Percentiles rank a stretch among this genome's conserved stretches.
phyloP scores from a whole-genome alignment of 2,113 vertebrate species.

The Chascanopsetta lugubris region DNA sequence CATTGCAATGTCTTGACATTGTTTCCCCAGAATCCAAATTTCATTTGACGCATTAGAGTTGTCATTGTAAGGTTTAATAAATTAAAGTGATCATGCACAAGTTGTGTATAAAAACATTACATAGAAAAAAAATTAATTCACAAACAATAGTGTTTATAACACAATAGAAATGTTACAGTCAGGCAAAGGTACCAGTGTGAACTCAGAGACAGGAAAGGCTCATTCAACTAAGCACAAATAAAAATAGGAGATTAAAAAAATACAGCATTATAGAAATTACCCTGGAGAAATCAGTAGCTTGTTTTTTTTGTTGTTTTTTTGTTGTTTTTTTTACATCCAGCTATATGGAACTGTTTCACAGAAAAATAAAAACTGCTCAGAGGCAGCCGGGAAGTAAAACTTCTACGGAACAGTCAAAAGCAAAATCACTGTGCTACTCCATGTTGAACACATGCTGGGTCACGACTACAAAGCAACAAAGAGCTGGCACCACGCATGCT shows the following conservation, averaged over 20 bases:
- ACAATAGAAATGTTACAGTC: slow-evolving; percentile 81
- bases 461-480: slow-evolving; percentile 84
- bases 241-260: slow-evolving; percentile 76
- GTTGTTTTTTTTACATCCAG: slow-evolving; percentile 65
- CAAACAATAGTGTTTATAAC: slow-evolving; percentile 81
- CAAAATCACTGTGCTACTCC: slow-evolving; percentile 83
- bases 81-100: slow-evolving; percentile 94
- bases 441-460: slow-evolving; percentile 88
- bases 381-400: slow-evolving; percentile 76
- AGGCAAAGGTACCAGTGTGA: slow-evolving; percentile 81
- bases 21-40: too few species aligned
- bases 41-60: slow-evolving; percentile 65
- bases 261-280: slow-evolving; percentile 71
- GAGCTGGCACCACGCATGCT: slow-evolving; percentile 80
- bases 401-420: slow-evolving; percentile 81
- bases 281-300: slow-evolving; percentile 69
- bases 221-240: slow-evolving; percentile 58
- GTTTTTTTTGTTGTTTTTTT: too few species aligned
- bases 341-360: slow-evolving; percentile 76
- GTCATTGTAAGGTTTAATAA: slow-evolving; percentile 96
- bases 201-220: slow-evolving; percentile 79
- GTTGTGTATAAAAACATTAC: slow-evolving; percentile 90
- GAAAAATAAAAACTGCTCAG: slow-evolving; percentile 60
- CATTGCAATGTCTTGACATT: too few species aligned
- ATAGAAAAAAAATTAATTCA: slow-evolving; percentile 82